A percentile compares a stretch with the other conserved stretches of the same genome.
phyloP scores from a whole-genome alignment of 2,113 vertebrate species.

The Parus major region DNA sequence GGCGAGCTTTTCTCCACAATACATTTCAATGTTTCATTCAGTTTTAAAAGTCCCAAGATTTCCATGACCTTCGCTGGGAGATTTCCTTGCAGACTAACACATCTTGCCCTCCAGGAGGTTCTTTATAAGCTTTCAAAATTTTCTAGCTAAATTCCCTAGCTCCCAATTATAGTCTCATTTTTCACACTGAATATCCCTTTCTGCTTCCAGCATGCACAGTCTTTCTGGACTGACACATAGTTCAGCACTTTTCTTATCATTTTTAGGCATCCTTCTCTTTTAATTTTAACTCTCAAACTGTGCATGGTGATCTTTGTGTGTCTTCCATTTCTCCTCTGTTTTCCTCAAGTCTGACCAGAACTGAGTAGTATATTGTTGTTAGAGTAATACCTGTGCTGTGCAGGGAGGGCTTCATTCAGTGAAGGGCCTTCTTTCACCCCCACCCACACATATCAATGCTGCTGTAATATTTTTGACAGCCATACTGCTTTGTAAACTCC shows the following conservation, averaged over 20 bases:
- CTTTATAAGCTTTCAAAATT: slow-evolving; percentile 48
- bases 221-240: neutral
- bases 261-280: neutral
- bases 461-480: neutral
- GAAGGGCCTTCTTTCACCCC: neutral
- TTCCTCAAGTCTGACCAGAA: neutral
- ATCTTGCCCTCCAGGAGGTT: slow-evolving; percentile 57
- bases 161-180: slow-evolving; percentile 4
- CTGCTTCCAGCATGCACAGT: neutral
- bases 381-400: fast-evolving
- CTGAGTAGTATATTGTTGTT: neutral
- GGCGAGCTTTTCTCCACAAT: slow-evolving; percentile 19
- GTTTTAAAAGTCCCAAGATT: slow-evolving; percentile 64
- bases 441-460: neutral
- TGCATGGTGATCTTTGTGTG: neutral
- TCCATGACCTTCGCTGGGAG: slow-evolving; percentile 35
- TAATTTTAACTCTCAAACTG: neutral
- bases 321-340: neutral
- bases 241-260: neutral
- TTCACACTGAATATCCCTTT: neutral
- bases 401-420: neutral
- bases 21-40: slow-evolving; percentile 55
- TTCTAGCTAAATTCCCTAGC: slow-evolving; percentile 29
- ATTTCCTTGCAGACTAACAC: slow-evolving; percentile 35
- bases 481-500: neutral